Base-by-base conservation (phyloP, 2,888 invertebrate species). In the Ormyrus labotus region DNA sequence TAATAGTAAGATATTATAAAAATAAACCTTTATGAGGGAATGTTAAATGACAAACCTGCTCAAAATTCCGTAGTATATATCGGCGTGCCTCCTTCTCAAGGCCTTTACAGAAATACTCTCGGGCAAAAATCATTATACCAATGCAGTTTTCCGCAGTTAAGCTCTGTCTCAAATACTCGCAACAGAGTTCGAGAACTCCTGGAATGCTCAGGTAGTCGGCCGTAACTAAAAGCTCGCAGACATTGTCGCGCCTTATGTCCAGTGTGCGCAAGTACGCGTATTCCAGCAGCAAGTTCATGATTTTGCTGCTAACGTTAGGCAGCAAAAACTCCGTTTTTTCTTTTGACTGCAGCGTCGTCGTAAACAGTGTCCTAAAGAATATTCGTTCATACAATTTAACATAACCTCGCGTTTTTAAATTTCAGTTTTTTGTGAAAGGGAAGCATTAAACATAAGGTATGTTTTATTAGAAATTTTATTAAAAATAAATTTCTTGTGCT, bases 121-220 rank as follows among this genome's bases (percentile, higher is more conserved):
- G 94, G 11, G 97, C 96, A 91, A 98, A 98, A 85, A 94, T 93
- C 93, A 96, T 94, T 68, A 97, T 95, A 48, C 96, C 95, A 82
- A 98, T 94, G 88, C 96, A 96, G 89, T 97, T 98, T 84, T 94
- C 94, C 0, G 96, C 94, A 13, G 92, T 94, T 34, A 98, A 91
- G 78, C 94, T 93, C 61, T 91, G 91, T 75, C 93, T 92, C 13
- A 98, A 92, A 87, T 94, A 96, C 67, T 95, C 94, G 87, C 95
- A 96, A 90, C 98, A 98, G 34, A 95, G 92, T 83, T 95, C 94
- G 71, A 97, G 92, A 64, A 98, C 94, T 0, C 96, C 96, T 65
- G 95, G 92, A 84, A 98, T 95, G 86, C 96, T 95, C 75, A 98
- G 94, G 89, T 97, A 98, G 92, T 98, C 98, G 4, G 98, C 96